Evolutionary conservation across 1,140 invertebrate species (phyloP).

Genomic region (honey bee (Apis mellifera)): DNA sequence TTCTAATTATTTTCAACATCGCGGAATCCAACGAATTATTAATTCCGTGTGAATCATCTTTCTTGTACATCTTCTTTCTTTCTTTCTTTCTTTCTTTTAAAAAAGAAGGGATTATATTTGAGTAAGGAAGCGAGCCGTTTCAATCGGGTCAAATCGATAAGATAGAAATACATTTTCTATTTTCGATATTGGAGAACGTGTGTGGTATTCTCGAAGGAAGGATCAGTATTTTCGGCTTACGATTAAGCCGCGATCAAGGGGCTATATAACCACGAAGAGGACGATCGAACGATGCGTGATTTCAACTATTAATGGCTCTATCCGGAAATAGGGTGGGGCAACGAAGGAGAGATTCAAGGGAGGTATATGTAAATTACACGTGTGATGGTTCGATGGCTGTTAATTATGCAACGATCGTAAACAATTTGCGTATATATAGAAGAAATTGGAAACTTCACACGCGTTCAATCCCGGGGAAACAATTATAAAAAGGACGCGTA

Average conservation of each 20-base stretch:
- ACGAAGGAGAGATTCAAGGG: slow-evolving; percentile 2
- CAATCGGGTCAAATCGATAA: too few relatives aligned
- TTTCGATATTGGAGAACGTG: slow-evolving; percentile 25
- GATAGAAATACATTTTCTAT: slow-evolving; percentile 13
- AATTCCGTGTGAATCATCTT: too few relatives aligned
- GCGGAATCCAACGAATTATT: too few relatives aligned
- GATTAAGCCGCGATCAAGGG: slow-evolving; percentile 50
- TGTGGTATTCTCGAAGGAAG: slow-evolving; percentile 4
- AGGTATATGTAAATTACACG: not conserved
- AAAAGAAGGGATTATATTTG: too few relatives aligned
- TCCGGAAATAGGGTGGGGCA: not conserved
- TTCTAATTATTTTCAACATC: too few relatives aligned
- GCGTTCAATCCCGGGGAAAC: not conserved
- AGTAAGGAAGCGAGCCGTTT: not conserved
- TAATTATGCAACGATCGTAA: slow-evolving; percentile 4
- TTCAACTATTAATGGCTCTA: slow-evolving; percentile 46
- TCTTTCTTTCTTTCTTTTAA: too few relatives aligned
- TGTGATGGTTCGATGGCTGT: not conserved
- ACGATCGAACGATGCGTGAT: slow-evolving; percentile 23
- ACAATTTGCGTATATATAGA: slow-evolving; percentile 10
- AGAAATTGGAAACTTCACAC: not conserved
- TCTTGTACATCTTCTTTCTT: too few relatives aligned
- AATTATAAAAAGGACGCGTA: not conserved
- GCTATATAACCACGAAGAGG: slow-evolving; percentile 32
- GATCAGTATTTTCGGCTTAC: slow-evolving; percentile 15